phyloP scores from a whole-genome alignment of 2,113 vertebrate species.

The Panthera uncia region DNA sequence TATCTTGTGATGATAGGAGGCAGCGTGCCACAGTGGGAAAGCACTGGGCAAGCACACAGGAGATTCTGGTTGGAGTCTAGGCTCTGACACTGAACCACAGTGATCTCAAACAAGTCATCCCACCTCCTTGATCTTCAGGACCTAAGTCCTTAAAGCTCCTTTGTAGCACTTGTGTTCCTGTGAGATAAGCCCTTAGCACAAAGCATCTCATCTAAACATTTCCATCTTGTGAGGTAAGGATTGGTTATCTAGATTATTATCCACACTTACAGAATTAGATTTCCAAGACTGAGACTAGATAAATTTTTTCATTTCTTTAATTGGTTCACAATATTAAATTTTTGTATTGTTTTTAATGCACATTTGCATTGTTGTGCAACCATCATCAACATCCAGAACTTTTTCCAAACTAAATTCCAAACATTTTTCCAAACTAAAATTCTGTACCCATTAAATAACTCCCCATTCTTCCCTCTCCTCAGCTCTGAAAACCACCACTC shows the following conservation, averaged over 20 bases:
- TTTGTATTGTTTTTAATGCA: too few species aligned
- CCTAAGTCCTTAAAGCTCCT: not conserved
- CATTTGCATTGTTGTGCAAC: too few species aligned
- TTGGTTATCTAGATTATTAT: slow-evolving; percentile 28
- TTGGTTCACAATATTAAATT: too few species aligned
- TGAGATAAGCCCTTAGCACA: not conserved
- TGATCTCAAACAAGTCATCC: not conserved
- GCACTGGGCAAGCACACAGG: not conserved
- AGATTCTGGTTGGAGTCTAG: slow-evolving; percentile 33
- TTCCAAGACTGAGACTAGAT: not conserved
- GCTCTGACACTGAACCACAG: not conserved
- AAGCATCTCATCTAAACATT: slow-evolving; percentile 1
- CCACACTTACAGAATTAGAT: slow-evolving; percentile 36
- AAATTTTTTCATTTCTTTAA: not conserved
- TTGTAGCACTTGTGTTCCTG: not conserved
- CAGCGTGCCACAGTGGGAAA: not conserved
- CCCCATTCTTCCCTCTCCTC: too few species aligned
- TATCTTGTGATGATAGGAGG: not conserved
- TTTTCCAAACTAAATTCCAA: too few species aligned
- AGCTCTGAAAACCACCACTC: too few species aligned
- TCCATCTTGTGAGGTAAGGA: slow-evolving; percentile 7
- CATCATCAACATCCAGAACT: too few species aligned
- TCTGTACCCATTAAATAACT: too few species aligned
- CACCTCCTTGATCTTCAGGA: not conserved
- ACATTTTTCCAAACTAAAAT: too few species aligned